Evolutionary conservation across 2,888 invertebrate genomes (phyloP).

Genomic region (Heterodera filipjevi): DNA sequence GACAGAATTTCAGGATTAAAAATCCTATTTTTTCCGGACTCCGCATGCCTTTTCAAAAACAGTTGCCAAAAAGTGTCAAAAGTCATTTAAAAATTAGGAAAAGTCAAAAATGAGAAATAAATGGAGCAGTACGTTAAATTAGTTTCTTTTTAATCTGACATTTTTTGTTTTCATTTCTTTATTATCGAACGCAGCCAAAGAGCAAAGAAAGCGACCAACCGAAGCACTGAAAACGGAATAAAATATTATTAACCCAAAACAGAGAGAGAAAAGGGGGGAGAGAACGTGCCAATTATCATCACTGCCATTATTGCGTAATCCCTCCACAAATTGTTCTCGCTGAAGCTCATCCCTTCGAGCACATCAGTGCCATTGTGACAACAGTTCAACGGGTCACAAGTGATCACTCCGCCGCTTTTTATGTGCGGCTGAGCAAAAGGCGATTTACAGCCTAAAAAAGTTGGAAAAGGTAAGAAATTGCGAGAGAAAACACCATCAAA

Average conservation of each 20-base stretch:
- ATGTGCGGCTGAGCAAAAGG: background rate
- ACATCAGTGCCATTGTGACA: constrained; percentile 50
- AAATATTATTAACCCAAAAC: background rate
- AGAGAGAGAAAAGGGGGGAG: background rate
- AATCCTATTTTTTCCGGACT: too few relatives aligned
- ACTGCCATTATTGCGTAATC: constrained; percentile 47
- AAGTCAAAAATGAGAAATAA: background rate
- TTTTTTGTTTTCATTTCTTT: constrained; percentile 40
- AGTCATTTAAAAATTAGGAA: too few relatives aligned
- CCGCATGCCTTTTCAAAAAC: too few relatives aligned
- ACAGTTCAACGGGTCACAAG: constrained; percentile 23
- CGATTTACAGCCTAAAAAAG: constrained; percentile 13
- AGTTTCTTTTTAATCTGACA: background rate
- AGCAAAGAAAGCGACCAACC: constrained; percentile 55
- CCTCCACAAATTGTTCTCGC: constrained; percentile 41
- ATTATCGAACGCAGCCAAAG: constrained; percentile 47
- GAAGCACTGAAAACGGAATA: constrained; percentile 35
- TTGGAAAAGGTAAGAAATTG: background rate
- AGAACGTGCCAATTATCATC: constrained; percentile 46
- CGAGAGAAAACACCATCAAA: background rate
- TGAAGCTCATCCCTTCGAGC: constrained; percentile 51
- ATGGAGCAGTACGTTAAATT: too few relatives aligned
- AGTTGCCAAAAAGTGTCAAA: too few relatives aligned
- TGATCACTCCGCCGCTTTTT: background rate
- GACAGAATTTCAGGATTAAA: too few relatives aligned